Base-by-base conservation (phyloP, 2,888 invertebrate species). In the Poecilobothrus nobilitatus region DNA sequence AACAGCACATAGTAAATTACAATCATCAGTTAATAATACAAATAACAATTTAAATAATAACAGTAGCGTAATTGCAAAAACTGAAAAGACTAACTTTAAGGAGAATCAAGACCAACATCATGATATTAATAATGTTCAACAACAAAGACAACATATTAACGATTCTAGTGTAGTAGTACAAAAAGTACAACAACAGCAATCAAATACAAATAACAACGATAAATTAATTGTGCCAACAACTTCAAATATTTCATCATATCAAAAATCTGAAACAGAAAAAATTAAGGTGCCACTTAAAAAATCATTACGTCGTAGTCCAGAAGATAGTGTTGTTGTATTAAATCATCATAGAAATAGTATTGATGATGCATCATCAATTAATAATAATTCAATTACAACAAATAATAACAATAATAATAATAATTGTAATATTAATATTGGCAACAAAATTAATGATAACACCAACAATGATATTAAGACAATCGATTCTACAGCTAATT, bases 221-320 rank as follows among this genome's bases (percentile, higher is more conserved):
- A 63, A 63, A 27, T 21, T 27, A 63, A 63, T 12, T 27, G 27
- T 63, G 27, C 67, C 70, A n/a, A 64, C 68, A 21, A 63, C 66
- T 37, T 34, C 27, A 27, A 27, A 2, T 27, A 68, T 68, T 21
- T 63, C 68, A 67, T 65, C 71, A 68, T 73, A 72, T 71, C 72
- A 71, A 15, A 72, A 72, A 70, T 66, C 66, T 18, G 75, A 75
- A 67, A 71, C 70, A 21, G 75, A 76, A 71, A 73, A 74, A 66
- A 75, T 75, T 18, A 74, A 73, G 72, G 74, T 77, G 66, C 78
- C 77, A 66, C 72, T 77, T 21, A 77, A 78, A 70, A 77, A 77
- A 69, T 77, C 76, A 18, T 73, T 73, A 62, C 74, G 76, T n/a
- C 75, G 77, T 63, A 76, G 76, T 69, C 76, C 76, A 34, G 74